Percentiles rank a stretch among this genome's conserved stretches.
phyloP scores from a whole-genome alignment of 2,113 vertebrate genomes.

The Rana temporaria region DNA sequence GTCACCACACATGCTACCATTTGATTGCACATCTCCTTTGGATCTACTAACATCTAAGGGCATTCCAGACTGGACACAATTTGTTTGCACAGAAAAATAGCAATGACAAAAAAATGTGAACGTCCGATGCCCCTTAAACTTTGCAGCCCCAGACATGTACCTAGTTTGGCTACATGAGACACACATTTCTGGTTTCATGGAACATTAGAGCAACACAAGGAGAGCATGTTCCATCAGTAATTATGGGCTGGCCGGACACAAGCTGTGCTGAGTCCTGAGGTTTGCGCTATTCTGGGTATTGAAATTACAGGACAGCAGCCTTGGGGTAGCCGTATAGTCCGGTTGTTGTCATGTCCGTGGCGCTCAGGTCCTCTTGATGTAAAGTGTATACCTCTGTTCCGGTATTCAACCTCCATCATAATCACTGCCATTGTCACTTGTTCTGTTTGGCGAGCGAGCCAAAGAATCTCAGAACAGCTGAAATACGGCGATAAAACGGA shows the following conservation, averaged over 20 bases:
- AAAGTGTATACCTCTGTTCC: not conserved
- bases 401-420: not conserved
- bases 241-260: constrained; percentile 16
- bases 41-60: no score
- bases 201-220: no score
- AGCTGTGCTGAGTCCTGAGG: constrained; percentile 7
- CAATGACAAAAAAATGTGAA: no score
- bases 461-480: not conserved
- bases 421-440: constrained; percentile 22
- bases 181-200: no score
- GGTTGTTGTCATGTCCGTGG: not conserved
- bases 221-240: constrained; percentile 1
- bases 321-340: not conserved
- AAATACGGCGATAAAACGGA: not conserved
- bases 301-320: constrained; percentile 43
- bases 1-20: no score
- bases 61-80: no score
- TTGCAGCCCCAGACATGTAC: no score
- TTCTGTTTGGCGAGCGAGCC: not conserved
- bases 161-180: no score
- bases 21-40: no score
- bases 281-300: constrained; percentile 24
- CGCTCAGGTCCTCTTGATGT: not conserved
- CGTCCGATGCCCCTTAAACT: no score
- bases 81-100: no score